These are phyloP conservation scores for Rostratula benghalensis DNA, from an alignment of 2,113 vertebrate genomes.

Conservation along the genomic window DNA sequence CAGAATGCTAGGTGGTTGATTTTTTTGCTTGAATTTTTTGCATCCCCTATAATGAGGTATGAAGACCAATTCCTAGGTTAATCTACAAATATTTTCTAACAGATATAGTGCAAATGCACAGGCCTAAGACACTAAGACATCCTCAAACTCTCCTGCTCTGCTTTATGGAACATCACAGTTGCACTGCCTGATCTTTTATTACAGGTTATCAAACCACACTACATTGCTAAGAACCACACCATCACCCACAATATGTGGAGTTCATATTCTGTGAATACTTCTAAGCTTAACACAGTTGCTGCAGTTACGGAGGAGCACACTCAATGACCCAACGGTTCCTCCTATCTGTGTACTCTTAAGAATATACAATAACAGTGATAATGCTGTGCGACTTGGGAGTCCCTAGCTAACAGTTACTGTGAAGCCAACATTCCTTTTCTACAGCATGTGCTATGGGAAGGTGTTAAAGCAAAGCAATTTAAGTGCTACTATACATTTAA, in stretches of 20 bases:
- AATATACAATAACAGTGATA: not conserved
- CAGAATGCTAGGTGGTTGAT: not conserved
- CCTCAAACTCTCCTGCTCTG: not conserved
- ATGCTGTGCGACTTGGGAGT: not conserved
- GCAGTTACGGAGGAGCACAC: not conserved
- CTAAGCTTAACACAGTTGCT: not conserved
- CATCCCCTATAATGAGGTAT: not conserved
- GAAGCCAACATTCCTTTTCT: not conserved
- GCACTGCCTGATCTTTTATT: not conserved
- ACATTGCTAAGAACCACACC: not conserved
- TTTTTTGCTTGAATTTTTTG: not conserved
- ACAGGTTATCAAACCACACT: not conserved
- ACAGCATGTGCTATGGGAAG: not conserved
- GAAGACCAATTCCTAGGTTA: not conserved
- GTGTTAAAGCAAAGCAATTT: slow-evolving; percentile 31
- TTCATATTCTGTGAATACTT: not conserved
- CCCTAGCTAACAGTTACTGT: not conserved
- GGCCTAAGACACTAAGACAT: not conserved
- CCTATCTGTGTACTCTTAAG: not conserved
- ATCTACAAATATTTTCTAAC: not conserved
- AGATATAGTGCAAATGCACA: not conserved
- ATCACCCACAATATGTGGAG: not conserved
- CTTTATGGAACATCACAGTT: not conserved
- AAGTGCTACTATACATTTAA: slow-evolving; percentile 31
- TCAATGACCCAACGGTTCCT: not conserved